Evolutionary conservation across 2,113 vertebrate genomes (phyloP).

Genomic region (Actenoides hombroni): DNA sequence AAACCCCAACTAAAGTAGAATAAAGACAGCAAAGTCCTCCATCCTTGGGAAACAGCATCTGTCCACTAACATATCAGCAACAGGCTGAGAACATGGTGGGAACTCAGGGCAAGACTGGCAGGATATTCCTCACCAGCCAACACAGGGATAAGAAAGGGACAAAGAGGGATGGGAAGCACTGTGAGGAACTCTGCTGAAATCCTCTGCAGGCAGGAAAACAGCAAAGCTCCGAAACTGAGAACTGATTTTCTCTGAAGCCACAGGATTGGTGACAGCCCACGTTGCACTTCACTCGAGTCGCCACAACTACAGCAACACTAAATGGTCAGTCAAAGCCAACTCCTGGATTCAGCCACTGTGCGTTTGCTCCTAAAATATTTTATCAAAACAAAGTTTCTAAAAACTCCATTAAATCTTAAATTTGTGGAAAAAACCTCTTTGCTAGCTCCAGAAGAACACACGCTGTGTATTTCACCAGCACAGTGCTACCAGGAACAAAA

Average conservation of each 20-base stretch:
- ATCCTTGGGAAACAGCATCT: not conserved
- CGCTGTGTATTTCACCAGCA: not conserved
- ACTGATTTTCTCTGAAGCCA: not conserved
- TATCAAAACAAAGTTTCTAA: not conserved
- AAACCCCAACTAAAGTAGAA: not conserved
- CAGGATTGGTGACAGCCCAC: not conserved
- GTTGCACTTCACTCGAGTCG: not conserved
- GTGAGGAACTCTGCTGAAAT: not conserved
- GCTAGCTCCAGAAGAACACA: not conserved
- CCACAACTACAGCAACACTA: not conserved
- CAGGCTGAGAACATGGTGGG: not conserved
- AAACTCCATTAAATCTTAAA: not conserved
- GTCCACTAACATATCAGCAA: not conserved
- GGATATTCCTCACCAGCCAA: not conserved
- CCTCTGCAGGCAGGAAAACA: not conserved
- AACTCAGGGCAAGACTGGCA: not conserved
- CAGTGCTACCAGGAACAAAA: not conserved
- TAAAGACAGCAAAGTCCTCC: not conserved
- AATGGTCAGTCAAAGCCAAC: not conserved
- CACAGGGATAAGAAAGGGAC: not conserved
- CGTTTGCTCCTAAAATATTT: not conserved
- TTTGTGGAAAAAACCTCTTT: not conserved
- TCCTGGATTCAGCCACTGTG: not conserved
- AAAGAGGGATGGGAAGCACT: not conserved
- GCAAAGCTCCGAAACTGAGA: not conserved